A percentile compares a stretch with the other conserved stretches of the same genome.
Conservation (phyloP, 2,888 invertebrate species). For the Leptinotarsa rubiginosa region DNA sequence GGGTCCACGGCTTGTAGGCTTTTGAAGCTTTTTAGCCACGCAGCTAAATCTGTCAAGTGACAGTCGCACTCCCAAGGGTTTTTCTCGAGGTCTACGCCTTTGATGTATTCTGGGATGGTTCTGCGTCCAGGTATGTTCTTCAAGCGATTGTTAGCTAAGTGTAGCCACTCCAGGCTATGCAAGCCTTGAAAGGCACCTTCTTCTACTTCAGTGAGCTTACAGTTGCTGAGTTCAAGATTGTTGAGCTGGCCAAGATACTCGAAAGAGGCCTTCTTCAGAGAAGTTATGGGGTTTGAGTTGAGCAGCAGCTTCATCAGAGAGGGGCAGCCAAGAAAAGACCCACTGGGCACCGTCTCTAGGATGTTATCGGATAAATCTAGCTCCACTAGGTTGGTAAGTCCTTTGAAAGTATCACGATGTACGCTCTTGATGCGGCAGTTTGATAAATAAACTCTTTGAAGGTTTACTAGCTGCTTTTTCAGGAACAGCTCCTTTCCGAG, state of each 20-base stretch:
- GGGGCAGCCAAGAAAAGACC: conserved; percentile 82
- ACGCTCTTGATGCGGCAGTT: conserved; percentile 83
- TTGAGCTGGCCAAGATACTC: conserved; percentile 81
- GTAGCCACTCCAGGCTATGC: conserved; percentile 84
- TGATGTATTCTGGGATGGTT: conserved; percentile 80
- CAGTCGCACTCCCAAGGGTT: conserved; percentile 94
- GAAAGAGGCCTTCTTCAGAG: conserved; percentile 79
- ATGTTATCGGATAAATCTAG: conserved; percentile 88
- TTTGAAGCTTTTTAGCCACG: conserved; percentile 82
- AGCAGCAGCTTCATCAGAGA: conserved; percentile 86
- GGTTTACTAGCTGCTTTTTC: conserved; percentile 82
- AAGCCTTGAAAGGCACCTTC: conserved; percentile 85
- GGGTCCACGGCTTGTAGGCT: conserved; percentile 85
- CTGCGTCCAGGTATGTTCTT: conserved; percentile 78
- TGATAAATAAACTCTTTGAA: conserved; percentile 87
- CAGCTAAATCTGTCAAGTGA: conserved; percentile 79
- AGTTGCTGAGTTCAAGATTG: conserved; percentile 84
- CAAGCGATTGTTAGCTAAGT: conserved; percentile 84
- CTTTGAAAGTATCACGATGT: conserved; percentile 84
- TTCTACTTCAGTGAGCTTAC: conserved; percentile 82
- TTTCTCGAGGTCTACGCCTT: conserved; percentile 80
- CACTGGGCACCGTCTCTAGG: conserved; percentile 81
- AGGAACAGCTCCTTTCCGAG: conserved; percentile 84
- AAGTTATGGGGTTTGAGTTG: conserved; percentile 82
- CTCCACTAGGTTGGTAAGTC: conserved; percentile 88